These are phyloP conservation scores for Diadophis punctatus DNA, from an alignment of 2,113 vertebrate genomes.

Conservation along the genomic window DNA sequence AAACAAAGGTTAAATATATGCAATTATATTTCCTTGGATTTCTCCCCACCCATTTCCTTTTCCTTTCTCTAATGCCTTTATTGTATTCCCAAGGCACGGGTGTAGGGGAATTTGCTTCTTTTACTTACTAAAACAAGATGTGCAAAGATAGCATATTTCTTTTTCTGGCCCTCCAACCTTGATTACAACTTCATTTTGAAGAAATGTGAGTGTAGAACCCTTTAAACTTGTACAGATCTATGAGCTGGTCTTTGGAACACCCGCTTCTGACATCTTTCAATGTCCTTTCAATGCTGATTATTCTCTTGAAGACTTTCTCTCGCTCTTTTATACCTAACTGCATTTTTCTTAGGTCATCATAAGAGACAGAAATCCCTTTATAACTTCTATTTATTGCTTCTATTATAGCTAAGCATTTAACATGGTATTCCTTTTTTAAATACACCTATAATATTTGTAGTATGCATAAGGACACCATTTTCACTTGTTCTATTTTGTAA, in stretches of 20 bases:
- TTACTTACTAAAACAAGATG: neutral
- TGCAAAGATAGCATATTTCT: neutral
- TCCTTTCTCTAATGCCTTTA: neutral
- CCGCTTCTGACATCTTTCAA: neutral
- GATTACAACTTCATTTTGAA: neutral
- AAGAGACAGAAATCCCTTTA: neutral
- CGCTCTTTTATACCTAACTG: neutral
- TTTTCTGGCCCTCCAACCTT: neutral
- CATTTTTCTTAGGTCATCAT: neutral
- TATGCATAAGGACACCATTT: neutral
- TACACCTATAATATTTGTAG: neutral
- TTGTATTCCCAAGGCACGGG: neutral
- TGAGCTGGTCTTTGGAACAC: neutral
- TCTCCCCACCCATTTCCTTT: neutral
- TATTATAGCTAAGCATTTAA: neutral
- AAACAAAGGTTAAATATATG: neutral
- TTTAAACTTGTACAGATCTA: neutral
- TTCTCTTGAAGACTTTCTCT: neutral
- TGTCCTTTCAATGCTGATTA: neutral
- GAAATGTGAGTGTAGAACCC: neutral
- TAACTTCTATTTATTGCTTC: neutral
- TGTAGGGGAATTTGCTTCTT: neutral
- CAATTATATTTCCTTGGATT: neutral
- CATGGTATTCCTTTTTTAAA: neutral
- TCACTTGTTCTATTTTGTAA: conserved; percentile 31